Conservation (phyloP, 37 sponge, comb jelly and placozoan genomes). For the Ephydatia muelleri region DNA sequence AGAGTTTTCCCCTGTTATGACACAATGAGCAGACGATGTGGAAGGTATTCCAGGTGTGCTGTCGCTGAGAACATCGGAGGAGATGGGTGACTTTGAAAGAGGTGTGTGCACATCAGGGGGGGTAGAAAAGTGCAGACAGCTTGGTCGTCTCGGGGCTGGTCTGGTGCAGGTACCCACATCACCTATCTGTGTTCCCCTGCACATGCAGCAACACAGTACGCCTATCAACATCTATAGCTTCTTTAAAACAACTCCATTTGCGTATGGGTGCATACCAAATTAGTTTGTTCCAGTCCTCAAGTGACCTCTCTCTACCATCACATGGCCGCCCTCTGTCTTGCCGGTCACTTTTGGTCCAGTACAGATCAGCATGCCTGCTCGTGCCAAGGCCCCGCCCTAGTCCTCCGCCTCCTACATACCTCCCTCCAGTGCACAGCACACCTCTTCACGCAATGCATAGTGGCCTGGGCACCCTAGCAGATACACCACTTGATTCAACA, state of each 20-base stretch:
- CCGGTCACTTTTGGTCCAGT: not conserved
- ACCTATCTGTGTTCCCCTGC: not conserved
- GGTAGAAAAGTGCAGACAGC: not conserved
- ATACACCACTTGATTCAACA: no score
- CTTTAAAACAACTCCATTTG: no score
- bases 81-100: not conserved
- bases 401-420: slow-evolving; percentile 29
- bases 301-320: no score
- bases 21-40: not conserved
- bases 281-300: not conserved
- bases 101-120: not conserved
- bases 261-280: not conserved
- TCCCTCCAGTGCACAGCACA: slow-evolving; percentile 62
- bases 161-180: not conserved
- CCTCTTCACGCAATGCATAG: slow-evolving; percentile 40
- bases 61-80: not conserved
- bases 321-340: not conserved
- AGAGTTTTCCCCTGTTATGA: not conserved
- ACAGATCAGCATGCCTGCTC: not conserved
- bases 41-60: not conserved
- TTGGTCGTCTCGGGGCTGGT: not conserved
- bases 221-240: no score
- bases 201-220: no score
- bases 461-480: slow-evolving; percentile 16
- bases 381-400: not conserved